phyloP scores from a whole-genome alignment of 2,797 vertebrate genomes.

The Crenichthys baileyi region DNA sequence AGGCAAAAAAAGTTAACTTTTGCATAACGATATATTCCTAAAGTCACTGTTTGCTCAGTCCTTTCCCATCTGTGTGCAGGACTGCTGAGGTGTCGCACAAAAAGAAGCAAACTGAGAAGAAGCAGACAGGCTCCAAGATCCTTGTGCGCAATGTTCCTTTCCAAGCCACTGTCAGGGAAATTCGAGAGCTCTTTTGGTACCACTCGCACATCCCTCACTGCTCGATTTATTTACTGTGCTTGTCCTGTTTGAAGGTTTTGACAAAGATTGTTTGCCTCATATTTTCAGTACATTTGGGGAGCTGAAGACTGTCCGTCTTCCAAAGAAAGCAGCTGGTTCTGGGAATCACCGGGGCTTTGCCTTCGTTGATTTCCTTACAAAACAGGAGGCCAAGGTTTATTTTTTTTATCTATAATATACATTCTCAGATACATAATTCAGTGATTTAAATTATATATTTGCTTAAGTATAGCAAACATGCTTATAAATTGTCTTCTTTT shows the following conservation, averaged over 20 bases:
- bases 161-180: conserved; percentile 89
- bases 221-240: not conserved
- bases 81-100: conserved; percentile 67
- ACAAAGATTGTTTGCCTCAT: conserved; percentile 1
- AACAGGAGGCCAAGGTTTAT: conserved; percentile 96
- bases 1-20: not conserved
- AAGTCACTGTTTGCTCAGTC: not conserved
- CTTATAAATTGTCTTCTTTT: not conserved
- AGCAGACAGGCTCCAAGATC: conserved; percentile 93
- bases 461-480: not conserved
- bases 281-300: conserved; percentile 93
- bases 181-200: conserved; percentile 96
- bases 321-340: conserved; percentile 90
- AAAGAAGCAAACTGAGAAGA: conserved; percentile 87
- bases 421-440: not conserved
- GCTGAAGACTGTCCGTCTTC: conserved; percentile 92
- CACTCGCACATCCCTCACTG: not conserved
- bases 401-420: not conserved
- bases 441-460: not conserved
- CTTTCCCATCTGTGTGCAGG: conserved; percentile 66
- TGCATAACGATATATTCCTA: not conserved
- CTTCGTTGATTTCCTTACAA: conserved; percentile 96
- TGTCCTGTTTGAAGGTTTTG: not conserved
- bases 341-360: conserved; percentile 93
- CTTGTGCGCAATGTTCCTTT: conserved; percentile 96